A percentile compares a stretch with the other conserved stretches of the same genome.
These are phyloP conservation scores for Falco rusticolus DNA, from an alignment of 2,797 vertebrate genomes.

Conservation along the genomic window DNA sequence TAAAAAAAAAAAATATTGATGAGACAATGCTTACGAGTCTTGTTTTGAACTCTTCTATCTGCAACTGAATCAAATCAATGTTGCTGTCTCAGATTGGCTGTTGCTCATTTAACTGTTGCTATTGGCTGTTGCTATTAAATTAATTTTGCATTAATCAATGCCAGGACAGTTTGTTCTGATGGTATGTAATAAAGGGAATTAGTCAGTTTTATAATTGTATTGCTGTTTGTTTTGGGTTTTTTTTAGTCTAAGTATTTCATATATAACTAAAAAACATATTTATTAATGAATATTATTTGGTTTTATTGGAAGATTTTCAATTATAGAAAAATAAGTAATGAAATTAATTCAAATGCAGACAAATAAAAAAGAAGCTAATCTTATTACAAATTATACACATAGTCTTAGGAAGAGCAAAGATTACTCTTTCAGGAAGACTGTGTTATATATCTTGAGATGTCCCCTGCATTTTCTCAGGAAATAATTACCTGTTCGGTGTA, in stretches of 20 bases:
- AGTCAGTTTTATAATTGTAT: background rate
- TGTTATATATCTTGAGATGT: background rate
- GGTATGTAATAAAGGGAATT: background rate
- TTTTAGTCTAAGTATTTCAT: background rate
- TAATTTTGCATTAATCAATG: background rate
- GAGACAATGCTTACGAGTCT: background rate
- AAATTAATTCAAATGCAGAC: background rate
- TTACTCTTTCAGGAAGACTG: background rate
- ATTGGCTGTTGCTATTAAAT: background rate
- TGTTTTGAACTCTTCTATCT: background rate
- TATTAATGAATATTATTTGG: background rate
- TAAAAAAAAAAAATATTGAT: background rate
- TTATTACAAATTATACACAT: background rate
- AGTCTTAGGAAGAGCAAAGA: background rate
- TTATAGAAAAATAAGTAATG: background rate
- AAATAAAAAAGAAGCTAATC: background rate
- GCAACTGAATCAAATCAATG: background rate
- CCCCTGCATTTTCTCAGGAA: background rate
- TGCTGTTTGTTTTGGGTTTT: background rate
- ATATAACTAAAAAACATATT: background rate
- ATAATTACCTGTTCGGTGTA: background rate
- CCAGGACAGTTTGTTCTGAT: background rate
- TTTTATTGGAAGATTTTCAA: slow-evolving; percentile 12
- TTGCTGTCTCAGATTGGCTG: background rate
- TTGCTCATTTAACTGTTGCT: background rate